Conservation (phyloP, 2,888 invertebrate genomes). For the Caenorhabditis plicata region DNA sequence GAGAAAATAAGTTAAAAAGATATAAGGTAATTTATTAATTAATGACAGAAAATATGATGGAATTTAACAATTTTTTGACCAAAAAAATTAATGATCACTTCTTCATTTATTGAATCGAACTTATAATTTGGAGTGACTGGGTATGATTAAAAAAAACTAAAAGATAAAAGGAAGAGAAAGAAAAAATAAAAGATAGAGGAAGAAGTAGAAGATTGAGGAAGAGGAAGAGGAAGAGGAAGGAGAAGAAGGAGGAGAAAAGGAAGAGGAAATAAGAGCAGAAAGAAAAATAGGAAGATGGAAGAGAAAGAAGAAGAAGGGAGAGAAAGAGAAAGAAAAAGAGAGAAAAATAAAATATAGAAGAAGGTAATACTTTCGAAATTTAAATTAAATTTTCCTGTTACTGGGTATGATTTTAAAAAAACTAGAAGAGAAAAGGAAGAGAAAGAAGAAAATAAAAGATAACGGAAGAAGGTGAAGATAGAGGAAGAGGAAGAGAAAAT, state of each 20-base stretch:
- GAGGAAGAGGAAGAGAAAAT: neutral
- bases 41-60: too few species aligned
- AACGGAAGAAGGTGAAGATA: too few species aligned
- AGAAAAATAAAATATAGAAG: neutral
- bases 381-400: neutral
- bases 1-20: neutral
- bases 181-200: slow-evolving; percentile 37
- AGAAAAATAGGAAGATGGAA: neutral
- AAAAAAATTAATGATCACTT: too few species aligned
- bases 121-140: too few species aligned
- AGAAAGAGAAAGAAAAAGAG: neutral
- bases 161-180: slow-evolving; percentile 13
- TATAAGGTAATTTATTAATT: neutral
- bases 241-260: neutral
- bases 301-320: neutral
- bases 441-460: neutral
- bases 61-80: too few species aligned
- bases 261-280: neutral
- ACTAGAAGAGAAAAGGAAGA: neutral
- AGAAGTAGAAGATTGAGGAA: slow-evolving; percentile 34
- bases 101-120: too few species aligned
- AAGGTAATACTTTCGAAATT: neutral
- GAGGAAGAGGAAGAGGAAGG: slow-evolving; percentile 22
- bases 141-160: neutral
- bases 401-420: neutral